Conservation (phyloP, 1,140 invertebrate genomes). For the Pachypsylla venusta region DNA sequence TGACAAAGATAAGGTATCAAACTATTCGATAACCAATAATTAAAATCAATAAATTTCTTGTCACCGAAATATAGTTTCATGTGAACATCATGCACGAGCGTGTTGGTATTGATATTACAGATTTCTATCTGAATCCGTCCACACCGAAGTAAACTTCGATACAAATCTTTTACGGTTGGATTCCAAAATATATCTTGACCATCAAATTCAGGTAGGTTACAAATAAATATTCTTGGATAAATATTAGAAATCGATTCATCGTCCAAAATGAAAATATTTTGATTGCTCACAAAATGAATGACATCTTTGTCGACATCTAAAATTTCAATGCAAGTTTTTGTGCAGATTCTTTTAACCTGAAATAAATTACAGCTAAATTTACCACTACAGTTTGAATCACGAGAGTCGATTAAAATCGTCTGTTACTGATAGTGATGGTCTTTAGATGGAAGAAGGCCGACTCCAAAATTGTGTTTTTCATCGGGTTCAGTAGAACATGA, state of each 20-base stretch:
- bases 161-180: not conserved
- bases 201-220: not conserved
- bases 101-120: not conserved
- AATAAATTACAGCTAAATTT: no score
- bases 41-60: constrained; percentile 1
- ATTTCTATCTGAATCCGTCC: not conserved
- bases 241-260: not conserved
- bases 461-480: no score
- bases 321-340: not conserved
- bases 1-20: not conserved
- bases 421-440: no score
- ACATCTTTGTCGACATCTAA: not conserved
- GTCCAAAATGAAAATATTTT: not conserved
- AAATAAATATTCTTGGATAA: not conserved
- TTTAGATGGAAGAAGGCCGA: no score
- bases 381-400: no score
- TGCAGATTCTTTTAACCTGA: not conserved
- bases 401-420: no score
- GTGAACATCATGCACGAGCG: not conserved
- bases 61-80: not conserved
- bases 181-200: not conserved
- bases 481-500: no score
- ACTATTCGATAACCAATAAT: not conserved
- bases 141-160: not conserved
- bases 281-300: not conserved